A percentile compares a stretch with the other conserved stretches of the same genome.
Conservation (phyloP, 30 jellyfish, hydroid and myxozoan genomes). For the Chironex yamaguchii region DNA sequence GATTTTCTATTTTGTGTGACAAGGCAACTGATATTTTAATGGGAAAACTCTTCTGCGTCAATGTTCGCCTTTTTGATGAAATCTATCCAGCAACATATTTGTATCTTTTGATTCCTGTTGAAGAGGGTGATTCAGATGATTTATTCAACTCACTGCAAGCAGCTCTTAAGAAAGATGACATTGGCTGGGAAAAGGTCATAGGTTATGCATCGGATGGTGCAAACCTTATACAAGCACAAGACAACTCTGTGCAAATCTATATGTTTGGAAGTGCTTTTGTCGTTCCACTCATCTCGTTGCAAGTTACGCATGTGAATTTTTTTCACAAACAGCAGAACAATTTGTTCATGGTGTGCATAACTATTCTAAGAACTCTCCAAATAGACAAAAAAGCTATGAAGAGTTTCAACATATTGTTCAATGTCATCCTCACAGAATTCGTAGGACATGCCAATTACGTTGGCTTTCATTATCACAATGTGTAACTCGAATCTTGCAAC, state of each 20-base stretch:
- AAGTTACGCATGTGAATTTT: background rate
- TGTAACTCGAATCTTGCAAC: slow-evolving; percentile 45
- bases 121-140: background rate
- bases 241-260: slow-evolving; percentile 35
- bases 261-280: slow-evolving; percentile 45
- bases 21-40: background rate
- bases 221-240: slow-evolving; percentile 34
- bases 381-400: slow-evolving; percentile 33
- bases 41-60: background rate
- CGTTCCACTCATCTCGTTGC: slow-evolving; percentile 33
- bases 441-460: slow-evolving; percentile 24
- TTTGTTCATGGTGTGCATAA: background rate
- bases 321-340: slow-evolving; percentile 26
- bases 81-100: background rate
- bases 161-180: background rate
- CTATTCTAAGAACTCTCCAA: slow-evolving; percentile 32
- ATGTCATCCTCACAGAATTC: slow-evolving; percentile 42
- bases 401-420: slow-evolving; percentile 40
- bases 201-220: background rate
- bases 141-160: background rate
- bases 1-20: background rate
- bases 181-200: background rate
- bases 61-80: background rate
- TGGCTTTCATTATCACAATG: background rate
- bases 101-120: background rate